Conservation (phyloP, 2,888 invertebrate species). For the Chymomyza caudatula region DNA sequence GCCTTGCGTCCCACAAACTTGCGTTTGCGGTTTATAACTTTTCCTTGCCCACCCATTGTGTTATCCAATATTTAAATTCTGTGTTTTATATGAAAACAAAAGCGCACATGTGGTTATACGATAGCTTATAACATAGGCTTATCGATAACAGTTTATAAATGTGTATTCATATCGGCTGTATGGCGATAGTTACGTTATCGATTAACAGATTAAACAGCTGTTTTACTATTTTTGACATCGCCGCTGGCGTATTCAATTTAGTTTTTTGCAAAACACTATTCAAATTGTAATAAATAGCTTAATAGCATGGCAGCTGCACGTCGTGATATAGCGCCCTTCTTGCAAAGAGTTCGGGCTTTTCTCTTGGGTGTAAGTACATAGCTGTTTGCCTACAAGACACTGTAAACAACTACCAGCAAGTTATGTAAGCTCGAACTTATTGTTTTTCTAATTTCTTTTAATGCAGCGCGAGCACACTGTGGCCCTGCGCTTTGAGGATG, state of each 20-base stretch:
- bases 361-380: conserved; percentile 82
- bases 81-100: conserved; percentile 30
- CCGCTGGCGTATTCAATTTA: neutral
- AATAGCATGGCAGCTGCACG: conserved; percentile 77
- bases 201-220: neutral
- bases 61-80: neutral
- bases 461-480: conserved; percentile 81
- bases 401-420: neutral
- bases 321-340: conserved; percentile 83
- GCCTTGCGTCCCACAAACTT: conserved; percentile 75
- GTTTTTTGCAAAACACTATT: conserved; percentile 1
- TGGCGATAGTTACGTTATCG: neutral
- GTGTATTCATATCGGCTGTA: neutral
- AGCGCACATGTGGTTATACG: conserved; percentile 21
- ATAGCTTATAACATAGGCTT: neutral
- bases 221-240: conserved; percentile 2
- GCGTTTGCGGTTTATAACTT: conserved; percentile 73
- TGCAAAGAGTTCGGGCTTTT: conserved; percentile 83
- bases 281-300: neutral
- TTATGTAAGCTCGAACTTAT: conserved; percentile 65
- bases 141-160: no score
- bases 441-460: conserved; percentile 1
- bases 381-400: conserved; percentile 4
- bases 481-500: conserved; percentile 84
- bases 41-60: conserved; percentile 74